Base-by-base conservation (phyloP, 2,797 vertebrate genomes). In the Pseudochirops cupreus region DNA sequence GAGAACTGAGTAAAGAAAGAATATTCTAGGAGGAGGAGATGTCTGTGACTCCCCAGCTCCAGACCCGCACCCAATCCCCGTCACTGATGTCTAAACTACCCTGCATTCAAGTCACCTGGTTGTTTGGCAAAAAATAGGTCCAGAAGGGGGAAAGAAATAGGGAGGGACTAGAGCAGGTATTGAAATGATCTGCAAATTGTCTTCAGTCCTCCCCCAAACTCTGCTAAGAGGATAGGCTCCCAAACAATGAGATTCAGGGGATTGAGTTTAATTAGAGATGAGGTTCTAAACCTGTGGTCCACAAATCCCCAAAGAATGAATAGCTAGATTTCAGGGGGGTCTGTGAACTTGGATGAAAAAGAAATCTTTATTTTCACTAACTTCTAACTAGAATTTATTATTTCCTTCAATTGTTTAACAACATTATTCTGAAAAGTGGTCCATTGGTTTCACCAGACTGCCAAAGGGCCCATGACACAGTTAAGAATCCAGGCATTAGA, bases 51-150 rank as follows among this genome's bases (percentile, higher is more conserved):
- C 39, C 28, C 33, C 46, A 87, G 59, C 59, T 55, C 90, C 46
- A 67, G 87, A 92, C 91, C 21, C 74, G 18, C 90, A 57, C 57
- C 90, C 82, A 94, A 28, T 95, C 16, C 9, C 9, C 1, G 24
- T 92, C 62, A 74, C 56, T 55, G 89, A 92, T 10, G 52, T 92
- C 93, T 87, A 92, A n/a, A 6, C 87, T 89, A 50, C 56, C 62
- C 24, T 21, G 57, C 96, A 46, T 82, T 82, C 94, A 62, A 31
- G 92, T 92, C 97, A 98, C 97, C 97, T 98, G 97, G 96, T 82
- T 93, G 52, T 91, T 29, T 91, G 39, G 50, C 89, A 96, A 62
- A 33, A 59, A 24, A 9, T 91, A 82, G 31, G 33, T 50, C 62
- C 94, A 90, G 93, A 96, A 95, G 58, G 91, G 50, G 59, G 92